Conservation (phyloP, 1,140 invertebrate genomes). For the Drepana arcuata region DNA sequence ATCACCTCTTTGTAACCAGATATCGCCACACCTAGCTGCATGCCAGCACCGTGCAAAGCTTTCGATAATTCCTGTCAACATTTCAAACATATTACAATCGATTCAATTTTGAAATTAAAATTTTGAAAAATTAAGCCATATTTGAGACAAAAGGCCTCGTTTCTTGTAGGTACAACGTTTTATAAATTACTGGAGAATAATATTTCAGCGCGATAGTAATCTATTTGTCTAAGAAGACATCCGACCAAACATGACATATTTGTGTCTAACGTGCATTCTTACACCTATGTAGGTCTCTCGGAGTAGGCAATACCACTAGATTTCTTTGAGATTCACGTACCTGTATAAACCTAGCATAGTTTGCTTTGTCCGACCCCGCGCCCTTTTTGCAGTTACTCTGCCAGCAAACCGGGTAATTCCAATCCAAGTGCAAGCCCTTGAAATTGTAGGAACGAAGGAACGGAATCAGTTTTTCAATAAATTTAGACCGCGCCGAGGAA, state of each 20-base stretch:
- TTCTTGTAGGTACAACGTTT: too few relatives aligned
- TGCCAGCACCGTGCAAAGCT: constrained; percentile 80
- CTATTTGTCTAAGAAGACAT: too few relatives aligned
- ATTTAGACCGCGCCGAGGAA: constrained; percentile 76
- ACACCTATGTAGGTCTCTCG: too few relatives aligned
- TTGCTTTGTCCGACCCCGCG: constrained; percentile 81
- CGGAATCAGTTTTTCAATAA: constrained; percentile 76
- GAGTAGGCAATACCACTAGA: too few relatives aligned
- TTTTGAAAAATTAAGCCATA: too few relatives aligned
- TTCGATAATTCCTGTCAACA: constrained; percentile 79
- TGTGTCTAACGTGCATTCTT: too few relatives aligned
- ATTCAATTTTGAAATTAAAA: too few relatives aligned
- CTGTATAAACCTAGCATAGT: constrained; percentile 83
- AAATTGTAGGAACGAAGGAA: constrained; percentile 84
- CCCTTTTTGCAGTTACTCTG: constrained; percentile 90
- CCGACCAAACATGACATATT: too few relatives aligned
- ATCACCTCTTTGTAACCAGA: constrained; percentile 93
- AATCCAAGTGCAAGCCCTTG: constrained; percentile 88
- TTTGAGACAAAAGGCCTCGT: too few relatives aligned
- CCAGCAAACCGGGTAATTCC: constrained; percentile 95
- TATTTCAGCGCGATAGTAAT: too few relatives aligned
- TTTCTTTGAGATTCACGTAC: too few relatives aligned
- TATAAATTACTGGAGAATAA: too few relatives aligned
- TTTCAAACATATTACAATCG: not conserved
- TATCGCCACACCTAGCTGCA: constrained; percentile 86